Conservation (phyloP, 2,797 vertebrate genomes). For the Helarctos malayanus region DNA sequence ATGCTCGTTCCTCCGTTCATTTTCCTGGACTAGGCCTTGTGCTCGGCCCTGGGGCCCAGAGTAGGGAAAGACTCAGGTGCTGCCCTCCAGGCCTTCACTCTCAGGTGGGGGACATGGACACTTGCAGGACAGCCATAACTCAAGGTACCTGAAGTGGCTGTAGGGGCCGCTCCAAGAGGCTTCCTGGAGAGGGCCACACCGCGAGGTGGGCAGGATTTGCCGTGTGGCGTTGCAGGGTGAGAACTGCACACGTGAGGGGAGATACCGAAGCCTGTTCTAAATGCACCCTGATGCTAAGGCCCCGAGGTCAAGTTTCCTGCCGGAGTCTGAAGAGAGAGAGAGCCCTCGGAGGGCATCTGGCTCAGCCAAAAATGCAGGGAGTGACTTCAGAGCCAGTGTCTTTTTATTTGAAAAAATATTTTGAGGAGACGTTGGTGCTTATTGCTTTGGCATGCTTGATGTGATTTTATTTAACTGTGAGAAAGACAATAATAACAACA, state of each 20-base stretch:
- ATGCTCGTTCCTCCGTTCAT: neutral
- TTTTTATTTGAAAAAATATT: slow-evolving; percentile 46
- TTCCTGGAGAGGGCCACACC: neutral
- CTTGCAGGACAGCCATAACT: neutral
- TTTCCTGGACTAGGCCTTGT: neutral
- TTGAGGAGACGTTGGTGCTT: slow-evolving; percentile 15
- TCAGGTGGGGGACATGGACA: neutral
- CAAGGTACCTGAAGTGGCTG: neutral
- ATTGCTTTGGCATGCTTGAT: neutral
- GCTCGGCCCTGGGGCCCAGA: neutral
- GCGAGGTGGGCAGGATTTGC: neutral
- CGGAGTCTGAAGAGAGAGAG: neutral
- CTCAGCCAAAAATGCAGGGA: neutral
- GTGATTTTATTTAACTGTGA: slow-evolving; percentile 57
- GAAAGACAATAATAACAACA: slow-evolving; percentile 41
- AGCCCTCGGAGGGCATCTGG: neutral
- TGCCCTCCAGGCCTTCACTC: neutral
- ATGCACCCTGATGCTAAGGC: neutral
- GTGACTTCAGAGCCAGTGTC: neutral
- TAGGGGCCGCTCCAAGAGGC: neutral
- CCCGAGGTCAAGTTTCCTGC: neutral
- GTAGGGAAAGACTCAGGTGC: neutral
- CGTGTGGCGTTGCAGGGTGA: neutral
- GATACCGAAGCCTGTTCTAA: neutral
- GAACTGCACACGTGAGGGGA: neutral